Conservation (phyloP, 1,140 invertebrate species). For the Penaeus vannamei region DNA sequence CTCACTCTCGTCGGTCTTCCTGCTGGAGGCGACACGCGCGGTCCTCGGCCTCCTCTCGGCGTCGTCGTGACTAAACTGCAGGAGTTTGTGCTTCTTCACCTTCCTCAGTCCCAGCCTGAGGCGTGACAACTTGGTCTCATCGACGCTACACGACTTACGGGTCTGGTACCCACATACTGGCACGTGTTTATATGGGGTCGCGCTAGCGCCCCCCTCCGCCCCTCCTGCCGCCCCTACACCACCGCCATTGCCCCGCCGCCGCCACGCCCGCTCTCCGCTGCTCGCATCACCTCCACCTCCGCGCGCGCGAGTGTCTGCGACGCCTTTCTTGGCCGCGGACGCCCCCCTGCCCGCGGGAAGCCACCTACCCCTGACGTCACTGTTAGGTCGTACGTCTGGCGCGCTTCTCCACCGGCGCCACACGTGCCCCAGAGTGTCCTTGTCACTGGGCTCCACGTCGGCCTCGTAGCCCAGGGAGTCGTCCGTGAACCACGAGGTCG, state of each 20-base stretch:
- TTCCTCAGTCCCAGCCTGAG: slow-evolving; percentile 35
- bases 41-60: not conserved
- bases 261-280: slow-evolving; percentile 28
- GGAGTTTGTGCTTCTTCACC: slow-evolving; percentile 36
- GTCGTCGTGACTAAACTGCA: slow-evolving; percentile 36
- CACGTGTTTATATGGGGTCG: not conserved
- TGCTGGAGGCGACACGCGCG: not conserved
- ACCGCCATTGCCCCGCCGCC: not conserved
- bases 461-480: slow-evolving; percentile 57
- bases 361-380: slow-evolving; percentile 12
- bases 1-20: not conserved
- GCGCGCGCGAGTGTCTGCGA: not conserved
- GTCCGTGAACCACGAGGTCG: slow-evolving; percentile 40
- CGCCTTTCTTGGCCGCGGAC: not conserved
- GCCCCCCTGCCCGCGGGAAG: slow-evolving; percentile 18
- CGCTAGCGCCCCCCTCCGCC: not conserved
- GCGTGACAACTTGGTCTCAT: slow-evolving; percentile 41
- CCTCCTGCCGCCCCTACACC: slow-evolving; percentile 1
- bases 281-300: slow-evolving; percentile 8
- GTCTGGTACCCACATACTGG: slow-evolving; percentile 40
- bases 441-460: slow-evolving; percentile 59
- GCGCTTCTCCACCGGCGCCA: slow-evolving; percentile 50
- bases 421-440: slow-evolving; percentile 31
- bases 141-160: slow-evolving; percentile 54
- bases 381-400: slow-evolving; percentile 34